Evolutionary conservation across 2,888 invertebrate genomes (phyloP).

Genomic region (Mantis religiosa): DNA sequence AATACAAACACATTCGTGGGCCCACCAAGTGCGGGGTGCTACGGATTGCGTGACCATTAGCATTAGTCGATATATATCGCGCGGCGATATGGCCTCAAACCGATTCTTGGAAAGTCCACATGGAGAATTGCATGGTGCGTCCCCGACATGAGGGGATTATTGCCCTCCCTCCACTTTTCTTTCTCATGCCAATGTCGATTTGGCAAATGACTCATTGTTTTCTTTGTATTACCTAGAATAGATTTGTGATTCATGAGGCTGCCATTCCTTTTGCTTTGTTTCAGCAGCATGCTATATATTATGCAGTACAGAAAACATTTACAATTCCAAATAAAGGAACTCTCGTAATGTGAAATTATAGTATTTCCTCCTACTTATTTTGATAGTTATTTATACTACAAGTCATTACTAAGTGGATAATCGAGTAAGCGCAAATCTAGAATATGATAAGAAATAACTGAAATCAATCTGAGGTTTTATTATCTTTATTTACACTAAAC

Average conservation of each 20-base stretch:
- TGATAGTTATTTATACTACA: too few species aligned
- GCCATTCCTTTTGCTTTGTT: neutral
- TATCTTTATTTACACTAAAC: too few species aligned
- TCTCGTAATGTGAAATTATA: too few species aligned
- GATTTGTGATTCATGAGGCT: neutral
- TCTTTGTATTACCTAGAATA: neutral
- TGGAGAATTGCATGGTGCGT: neutral
- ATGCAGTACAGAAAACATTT: neutral
- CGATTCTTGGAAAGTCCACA: neutral
- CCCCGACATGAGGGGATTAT: neutral
- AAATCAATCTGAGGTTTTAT: too few species aligned
- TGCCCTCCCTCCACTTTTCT: neutral
- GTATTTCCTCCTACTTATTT: too few species aligned
- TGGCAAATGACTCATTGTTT: neutral
- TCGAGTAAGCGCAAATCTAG: too few species aligned
- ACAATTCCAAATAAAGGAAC: neutral
- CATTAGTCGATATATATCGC: neutral
- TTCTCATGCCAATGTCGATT: neutral
- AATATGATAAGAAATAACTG: too few species aligned
- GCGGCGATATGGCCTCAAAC: slow-evolving; percentile 5
- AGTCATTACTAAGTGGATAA: too few species aligned
- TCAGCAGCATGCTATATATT: neutral
- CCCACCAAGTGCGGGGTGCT: neutral
- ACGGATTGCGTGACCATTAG: slow-evolving; percentile 5
- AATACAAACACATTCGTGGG: neutral